Evolutionary conservation across 2,113 vertebrate species (phyloP).

Genomic region (Tragulus kanchil): DNA sequence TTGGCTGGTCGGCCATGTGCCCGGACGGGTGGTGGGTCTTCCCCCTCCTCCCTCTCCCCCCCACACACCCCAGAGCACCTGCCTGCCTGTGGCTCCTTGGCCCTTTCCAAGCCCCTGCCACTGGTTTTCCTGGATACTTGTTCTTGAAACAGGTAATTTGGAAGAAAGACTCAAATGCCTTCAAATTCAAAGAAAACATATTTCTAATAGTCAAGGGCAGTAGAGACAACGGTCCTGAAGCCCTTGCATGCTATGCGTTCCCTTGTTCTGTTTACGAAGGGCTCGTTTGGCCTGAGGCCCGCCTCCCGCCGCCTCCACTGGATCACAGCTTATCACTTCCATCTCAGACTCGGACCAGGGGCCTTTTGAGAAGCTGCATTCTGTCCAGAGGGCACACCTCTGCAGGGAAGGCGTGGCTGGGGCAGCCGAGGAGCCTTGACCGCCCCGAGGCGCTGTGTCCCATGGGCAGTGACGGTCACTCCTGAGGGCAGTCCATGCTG

Average conservation of each 20-base stretch:
- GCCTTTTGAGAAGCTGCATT: not conserved
- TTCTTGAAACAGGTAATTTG: not conserved
- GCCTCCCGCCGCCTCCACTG: not conserved
- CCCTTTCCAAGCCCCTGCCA: not conserved
- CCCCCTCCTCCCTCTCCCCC: not conserved
- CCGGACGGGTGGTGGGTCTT: not conserved
- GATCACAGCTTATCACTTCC: not conserved
- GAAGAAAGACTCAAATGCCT: not conserved
- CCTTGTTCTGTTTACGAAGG: fast-evolving
- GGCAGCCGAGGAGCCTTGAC: not conserved
- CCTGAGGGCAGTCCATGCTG: not conserved
- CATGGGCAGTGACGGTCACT: not conserved
- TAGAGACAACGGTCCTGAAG: not conserved
- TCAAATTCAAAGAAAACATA: not conserved
- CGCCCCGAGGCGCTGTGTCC: not conserved
- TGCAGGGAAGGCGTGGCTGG: not conserved
- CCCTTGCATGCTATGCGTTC: not conserved
- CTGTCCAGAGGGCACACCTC: not conserved
- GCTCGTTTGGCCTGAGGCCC: not conserved
- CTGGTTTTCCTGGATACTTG: not conserved
- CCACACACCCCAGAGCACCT: not conserved
- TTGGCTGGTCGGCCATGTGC: not conserved
- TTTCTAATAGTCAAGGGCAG: not conserved
- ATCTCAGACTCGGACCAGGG: not conserved
- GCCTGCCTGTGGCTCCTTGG: not conserved